A percentile compares a stretch with the other conserved stretches of the same genome.
Evolutionary conservation across 2,113 vertebrate genomes (phyloP).

Genomic region (Urocynchramus pylzowi): DNA sequence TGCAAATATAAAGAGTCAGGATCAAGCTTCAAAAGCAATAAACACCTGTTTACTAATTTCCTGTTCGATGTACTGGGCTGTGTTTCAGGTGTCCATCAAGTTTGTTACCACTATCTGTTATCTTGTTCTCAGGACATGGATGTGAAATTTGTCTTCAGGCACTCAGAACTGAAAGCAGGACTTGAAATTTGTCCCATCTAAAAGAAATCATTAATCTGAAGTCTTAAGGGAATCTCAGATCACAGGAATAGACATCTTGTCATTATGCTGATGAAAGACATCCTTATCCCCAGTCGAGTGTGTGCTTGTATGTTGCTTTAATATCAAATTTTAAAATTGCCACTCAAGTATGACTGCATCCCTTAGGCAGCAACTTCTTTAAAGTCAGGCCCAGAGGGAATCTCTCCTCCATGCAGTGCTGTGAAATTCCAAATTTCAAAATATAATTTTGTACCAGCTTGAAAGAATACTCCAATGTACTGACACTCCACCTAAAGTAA

Average conservation of each 20-base stretch:
- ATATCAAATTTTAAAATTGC: not conserved
- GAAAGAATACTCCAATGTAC: not conserved
- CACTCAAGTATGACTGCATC: not conserved
- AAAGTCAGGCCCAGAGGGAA: not conserved
- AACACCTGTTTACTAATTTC: not conserved
- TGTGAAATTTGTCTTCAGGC: slow-evolving; percentile 5
- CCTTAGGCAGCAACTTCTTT: not conserved
- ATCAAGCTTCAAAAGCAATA: not conserved
- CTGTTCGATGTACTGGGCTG: not conserved
- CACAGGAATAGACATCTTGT: not conserved
- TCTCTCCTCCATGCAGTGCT: not conserved
- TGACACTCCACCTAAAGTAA: not conserved
- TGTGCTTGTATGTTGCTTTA: not conserved
- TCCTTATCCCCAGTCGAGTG: not conserved
- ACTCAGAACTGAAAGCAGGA: not conserved
- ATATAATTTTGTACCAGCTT: not conserved
- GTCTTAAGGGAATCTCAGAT: not conserved
- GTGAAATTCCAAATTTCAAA: not conserved
- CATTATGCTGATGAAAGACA: not conserved
- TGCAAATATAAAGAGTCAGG: not conserved
- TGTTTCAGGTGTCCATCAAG: not conserved
- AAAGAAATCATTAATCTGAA: not conserved
- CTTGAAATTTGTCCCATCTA: not conserved
- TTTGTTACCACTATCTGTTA: not conserved
- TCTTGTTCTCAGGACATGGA: not conserved